A percentile compares a stretch with the other conserved stretches of the same genome.
Conservation (phyloP, 2,113 vertebrate genomes). For the Dicentrarchus labrax region DNA sequence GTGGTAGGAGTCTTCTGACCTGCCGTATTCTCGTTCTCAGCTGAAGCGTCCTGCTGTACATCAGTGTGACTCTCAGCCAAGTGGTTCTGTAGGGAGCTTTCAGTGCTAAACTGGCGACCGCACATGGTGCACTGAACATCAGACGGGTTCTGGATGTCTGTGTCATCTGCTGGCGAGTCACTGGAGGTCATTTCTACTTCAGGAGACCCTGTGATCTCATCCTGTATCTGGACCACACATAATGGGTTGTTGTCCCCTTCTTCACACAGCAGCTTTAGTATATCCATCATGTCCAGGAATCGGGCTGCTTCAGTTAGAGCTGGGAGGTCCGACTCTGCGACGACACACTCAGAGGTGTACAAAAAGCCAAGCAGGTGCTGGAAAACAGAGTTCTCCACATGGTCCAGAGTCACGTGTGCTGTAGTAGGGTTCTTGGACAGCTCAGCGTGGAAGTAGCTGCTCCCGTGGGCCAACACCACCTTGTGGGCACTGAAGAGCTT, state of each 20-base stretch:
- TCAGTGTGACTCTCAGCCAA: slow-evolving; percentile 84
- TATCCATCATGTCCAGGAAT: slow-evolving; percentile 96
- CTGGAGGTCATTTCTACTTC: slow-evolving; percentile 61
- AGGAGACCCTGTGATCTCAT: slow-evolving; percentile 59
- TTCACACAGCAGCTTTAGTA: slow-evolving; percentile 90
- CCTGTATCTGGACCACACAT: slow-evolving; percentile 70
- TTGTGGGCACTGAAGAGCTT: slow-evolving; percentile 92
- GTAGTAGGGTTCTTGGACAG: slow-evolving; percentile 92
- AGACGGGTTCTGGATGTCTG: slow-evolving; percentile 35
- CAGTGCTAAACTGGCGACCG: slow-evolving; percentile 85
- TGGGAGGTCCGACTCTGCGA: slow-evolving; percentile 90
- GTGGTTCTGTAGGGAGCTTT: slow-evolving; percentile 88
- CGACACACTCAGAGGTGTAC: slow-evolving; percentile 93
- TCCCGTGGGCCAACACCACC: slow-evolving; percentile 95
- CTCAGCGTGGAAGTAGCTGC: slow-evolving; percentile 96
- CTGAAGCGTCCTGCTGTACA: slow-evolving; percentile 70
- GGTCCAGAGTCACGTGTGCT: slow-evolving; percentile 90
- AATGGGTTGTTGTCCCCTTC: slow-evolving; percentile 69
- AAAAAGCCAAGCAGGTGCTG: slow-evolving; percentile 93
- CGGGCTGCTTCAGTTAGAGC: slow-evolving; percentile 92
- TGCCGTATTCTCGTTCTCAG: slow-evolving; percentile 9
- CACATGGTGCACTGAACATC: slow-evolving; percentile 82
- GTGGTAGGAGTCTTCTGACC: slow-evolving; percentile 16
- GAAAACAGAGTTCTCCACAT: slow-evolving; percentile 93
- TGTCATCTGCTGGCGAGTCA: slow-evolving; percentile 40